Evolutionary conservation across 2,888 invertebrate genomes (phyloP).

Genomic region (Synergus gifuensis): DNA sequence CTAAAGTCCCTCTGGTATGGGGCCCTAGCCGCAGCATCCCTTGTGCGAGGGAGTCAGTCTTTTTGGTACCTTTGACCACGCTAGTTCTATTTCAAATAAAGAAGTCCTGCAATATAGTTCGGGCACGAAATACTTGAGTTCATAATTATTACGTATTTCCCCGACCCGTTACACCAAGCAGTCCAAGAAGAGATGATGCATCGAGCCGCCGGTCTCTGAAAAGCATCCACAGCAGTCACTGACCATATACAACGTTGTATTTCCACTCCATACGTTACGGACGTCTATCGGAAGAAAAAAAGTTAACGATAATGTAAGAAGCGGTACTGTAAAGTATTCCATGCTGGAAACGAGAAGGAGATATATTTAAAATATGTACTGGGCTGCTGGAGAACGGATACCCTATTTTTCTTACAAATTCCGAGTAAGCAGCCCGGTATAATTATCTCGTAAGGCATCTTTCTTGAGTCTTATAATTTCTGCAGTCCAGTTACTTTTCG

Average conservation of each 20-base stretch:
- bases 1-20: too few species aligned
- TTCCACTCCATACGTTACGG: constrained; percentile 25
- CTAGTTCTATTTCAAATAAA: too few species aligned
- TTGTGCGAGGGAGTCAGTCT: too few species aligned
- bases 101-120: too few species aligned
- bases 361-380: constrained; percentile 36
- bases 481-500: constrained; percentile 11
- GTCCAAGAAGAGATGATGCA: constrained; percentile 65
- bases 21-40: too few species aligned
- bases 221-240: constrained; percentile 54
- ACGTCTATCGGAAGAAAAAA: constrained; percentile 26
- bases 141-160: too few species aligned
- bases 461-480: constrained; percentile 24
- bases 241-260: constrained; percentile 45
- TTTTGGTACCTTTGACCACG: too few species aligned
- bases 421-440: constrained; percentile 6
- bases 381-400: constrained; percentile 13
- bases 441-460: constrained; percentile 28
- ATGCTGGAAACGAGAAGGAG: constrained; percentile 16
- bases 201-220: constrained; percentile 62
- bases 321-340: constrained; percentile 28
- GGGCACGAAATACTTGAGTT: too few species aligned
- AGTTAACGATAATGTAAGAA: constrained; percentile 32
- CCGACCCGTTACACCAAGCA: too few species aligned
- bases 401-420: constrained; percentile 29